phyloP scores from a whole-genome alignment of 2,888 invertebrate genomes.

The Eutolmus rufibarbis region DNA sequence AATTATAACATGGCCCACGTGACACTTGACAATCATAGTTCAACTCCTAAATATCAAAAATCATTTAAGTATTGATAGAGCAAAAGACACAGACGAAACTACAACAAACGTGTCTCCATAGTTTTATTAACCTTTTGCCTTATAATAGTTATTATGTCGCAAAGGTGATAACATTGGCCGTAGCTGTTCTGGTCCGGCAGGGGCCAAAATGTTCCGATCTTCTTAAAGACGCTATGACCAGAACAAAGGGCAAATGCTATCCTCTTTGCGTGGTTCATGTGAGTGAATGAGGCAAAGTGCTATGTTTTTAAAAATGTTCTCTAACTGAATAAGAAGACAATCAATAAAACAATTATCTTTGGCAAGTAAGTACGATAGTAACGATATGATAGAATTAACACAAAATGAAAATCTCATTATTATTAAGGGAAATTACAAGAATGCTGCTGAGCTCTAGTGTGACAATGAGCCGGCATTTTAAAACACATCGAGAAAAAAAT shows the following conservation, averaged over 20 bases:
- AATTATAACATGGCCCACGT: conserved; percentile 49
- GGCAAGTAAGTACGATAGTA: neutral
- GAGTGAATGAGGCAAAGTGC: neutral
- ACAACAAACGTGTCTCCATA: conserved; percentile 2
- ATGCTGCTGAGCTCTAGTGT: conserved; percentile 42
- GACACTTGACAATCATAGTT: conserved; percentile 48
- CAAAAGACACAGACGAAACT: conserved; percentile 23
- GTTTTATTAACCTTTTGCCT: neutral
- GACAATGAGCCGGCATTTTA: neutral
- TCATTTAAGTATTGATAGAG: conserved; percentile 33
- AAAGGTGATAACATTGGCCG: conserved; percentile 14
- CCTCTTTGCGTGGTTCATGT: neutral
- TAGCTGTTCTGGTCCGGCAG: neutral
- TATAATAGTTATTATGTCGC: neutral
- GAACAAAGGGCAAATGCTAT: neutral
- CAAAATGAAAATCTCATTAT: conserved; percentile 26
- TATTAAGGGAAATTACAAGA: conserved; percentile 34
- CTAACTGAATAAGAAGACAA: neutral
- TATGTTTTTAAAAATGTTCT: neutral
- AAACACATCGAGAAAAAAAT: conserved; percentile 4
- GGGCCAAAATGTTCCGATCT: neutral
- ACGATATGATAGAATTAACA: neutral
- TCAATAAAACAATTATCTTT: neutral
- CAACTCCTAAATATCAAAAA: conserved; percentile 44
- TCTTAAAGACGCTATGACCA: neutral